Evolutionary conservation across 2,113 vertebrate species (phyloP).

Genomic region (Zingel zingel): DNA sequence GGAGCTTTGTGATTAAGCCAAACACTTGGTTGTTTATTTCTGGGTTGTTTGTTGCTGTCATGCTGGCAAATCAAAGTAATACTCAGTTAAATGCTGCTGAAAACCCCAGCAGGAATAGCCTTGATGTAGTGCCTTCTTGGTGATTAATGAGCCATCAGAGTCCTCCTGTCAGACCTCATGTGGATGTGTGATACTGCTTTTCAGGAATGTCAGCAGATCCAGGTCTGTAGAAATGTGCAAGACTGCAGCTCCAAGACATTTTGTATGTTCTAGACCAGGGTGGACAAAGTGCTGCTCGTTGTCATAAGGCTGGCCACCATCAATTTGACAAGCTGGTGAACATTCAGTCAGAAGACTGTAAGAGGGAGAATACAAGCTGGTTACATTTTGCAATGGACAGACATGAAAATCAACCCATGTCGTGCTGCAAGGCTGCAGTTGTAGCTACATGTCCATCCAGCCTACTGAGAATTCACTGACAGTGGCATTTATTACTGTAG

Average conservation of each 20-base stretch:
- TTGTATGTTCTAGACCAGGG: not conserved
- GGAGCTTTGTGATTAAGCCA: conserved; percentile 4
- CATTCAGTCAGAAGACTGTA: not conserved
- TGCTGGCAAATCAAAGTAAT: conserved; percentile 3
- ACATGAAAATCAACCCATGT: not conserved
- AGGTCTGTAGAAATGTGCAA: not conserved
- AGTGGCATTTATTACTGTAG: not conserved
- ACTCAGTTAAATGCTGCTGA: not conserved
- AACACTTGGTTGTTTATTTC: conserved; percentile 17
- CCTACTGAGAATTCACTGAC: no score
- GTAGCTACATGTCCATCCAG: not conserved
- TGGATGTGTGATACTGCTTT: not conserved
- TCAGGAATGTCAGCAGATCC: not conserved
- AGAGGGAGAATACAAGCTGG: not conserved
- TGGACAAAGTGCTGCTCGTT: not conserved
- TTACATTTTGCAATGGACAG: not conserved
- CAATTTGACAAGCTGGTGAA: not conserved
- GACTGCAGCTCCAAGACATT: not conserved
- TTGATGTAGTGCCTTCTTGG: conserved; percentile 9
- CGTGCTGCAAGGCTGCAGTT: not conserved
- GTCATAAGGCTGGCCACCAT: not conserved
- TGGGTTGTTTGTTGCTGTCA: not conserved
- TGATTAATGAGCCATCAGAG: conserved; percentile 22
- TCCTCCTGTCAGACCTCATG: conserved; percentile 11
- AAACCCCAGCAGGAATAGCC: not conserved